phyloP scores from a whole-genome alignment of 2,113 vertebrate species.

The Dermatemys mawii region DNA sequence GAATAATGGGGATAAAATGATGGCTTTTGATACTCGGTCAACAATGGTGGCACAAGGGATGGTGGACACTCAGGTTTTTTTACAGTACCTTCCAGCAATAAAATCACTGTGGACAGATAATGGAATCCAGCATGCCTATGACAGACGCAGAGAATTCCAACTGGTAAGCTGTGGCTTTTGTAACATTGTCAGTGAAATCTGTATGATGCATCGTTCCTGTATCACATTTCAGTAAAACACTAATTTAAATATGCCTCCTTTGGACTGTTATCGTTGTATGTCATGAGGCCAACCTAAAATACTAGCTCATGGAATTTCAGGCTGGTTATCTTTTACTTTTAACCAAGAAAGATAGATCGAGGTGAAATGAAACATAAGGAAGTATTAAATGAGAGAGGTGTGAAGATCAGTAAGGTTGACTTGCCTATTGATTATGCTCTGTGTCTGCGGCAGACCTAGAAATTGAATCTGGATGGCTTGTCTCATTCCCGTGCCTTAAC shows the following conservation, averaged over 20 bases:
- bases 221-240: fast-evolving
- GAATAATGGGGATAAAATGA: slow-evolving; percentile 85
- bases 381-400: slow-evolving; percentile 26
- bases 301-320: neutral
- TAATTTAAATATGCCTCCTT: fast-evolving
- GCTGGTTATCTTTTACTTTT: neutral
- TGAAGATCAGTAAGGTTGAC: neutral
- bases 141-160: slow-evolving; percentile 95
- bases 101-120: slow-evolving; percentile 89
- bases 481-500: neutral
- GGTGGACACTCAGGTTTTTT: slow-evolving; percentile 88
- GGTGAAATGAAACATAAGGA: neutral
- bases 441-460: neutral
- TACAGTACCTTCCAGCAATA: slow-evolving; percentile 87
- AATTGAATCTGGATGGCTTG: neutral
- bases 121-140: slow-evolving; percentile 94
- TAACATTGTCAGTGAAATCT: fast-evolving
- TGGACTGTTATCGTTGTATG: fast-evolving
- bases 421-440: neutral
- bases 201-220: neutral
- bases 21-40: slow-evolving; percentile 93
- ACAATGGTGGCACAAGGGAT: slow-evolving; percentile 85
- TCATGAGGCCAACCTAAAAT: neutral
- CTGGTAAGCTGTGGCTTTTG: slow-evolving; percentile 85
- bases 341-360: neutral